Conservation (phyloP, 1,140 invertebrate genomes). For the Trachymyrmex septentrionalis region DNA sequence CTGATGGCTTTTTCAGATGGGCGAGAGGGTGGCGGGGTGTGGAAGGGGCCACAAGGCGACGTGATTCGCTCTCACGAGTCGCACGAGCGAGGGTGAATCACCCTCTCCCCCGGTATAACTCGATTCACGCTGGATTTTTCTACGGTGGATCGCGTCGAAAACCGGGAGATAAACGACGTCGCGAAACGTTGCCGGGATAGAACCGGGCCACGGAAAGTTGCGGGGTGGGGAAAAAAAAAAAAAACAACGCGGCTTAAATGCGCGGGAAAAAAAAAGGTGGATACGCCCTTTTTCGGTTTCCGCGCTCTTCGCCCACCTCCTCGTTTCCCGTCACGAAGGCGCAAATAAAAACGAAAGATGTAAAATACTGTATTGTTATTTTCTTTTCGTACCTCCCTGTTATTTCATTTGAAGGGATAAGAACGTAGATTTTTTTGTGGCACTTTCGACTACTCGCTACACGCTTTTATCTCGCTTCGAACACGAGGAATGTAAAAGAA, state of each 20-base stretch:
- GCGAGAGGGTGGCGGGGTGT: too few species aligned
- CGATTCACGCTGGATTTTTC: conserved; percentile 19
- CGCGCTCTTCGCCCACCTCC: background rate
- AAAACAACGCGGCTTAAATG: conserved; percentile 27
- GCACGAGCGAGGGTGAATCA: conserved; percentile 20
- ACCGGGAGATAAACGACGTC: conserved; percentile 18
- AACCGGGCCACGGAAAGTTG: background rate
- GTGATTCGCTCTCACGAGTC: background rate
- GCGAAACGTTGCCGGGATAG: background rate
- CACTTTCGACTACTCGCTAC: background rate
- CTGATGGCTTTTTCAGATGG: conserved; percentile 44
- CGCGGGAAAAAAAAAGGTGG: conserved; percentile 50
- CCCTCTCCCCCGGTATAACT: background rate
- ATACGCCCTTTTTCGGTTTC: conserved; percentile 31
- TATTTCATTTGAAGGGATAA: background rate
- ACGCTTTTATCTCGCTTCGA: background rate
- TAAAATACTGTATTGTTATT: too few species aligned
- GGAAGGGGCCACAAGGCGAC: background rate
- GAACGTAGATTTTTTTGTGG: background rate
- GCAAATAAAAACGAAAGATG: background rate
- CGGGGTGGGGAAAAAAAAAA: background rate
- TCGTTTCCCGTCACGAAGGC: background rate
- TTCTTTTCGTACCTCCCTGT: too few species aligned
- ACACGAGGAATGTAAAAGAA: background rate
- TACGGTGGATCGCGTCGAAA: background rate